Conservation (phyloP, 2,113 vertebrate species). For the Passer domesticus region DNA sequence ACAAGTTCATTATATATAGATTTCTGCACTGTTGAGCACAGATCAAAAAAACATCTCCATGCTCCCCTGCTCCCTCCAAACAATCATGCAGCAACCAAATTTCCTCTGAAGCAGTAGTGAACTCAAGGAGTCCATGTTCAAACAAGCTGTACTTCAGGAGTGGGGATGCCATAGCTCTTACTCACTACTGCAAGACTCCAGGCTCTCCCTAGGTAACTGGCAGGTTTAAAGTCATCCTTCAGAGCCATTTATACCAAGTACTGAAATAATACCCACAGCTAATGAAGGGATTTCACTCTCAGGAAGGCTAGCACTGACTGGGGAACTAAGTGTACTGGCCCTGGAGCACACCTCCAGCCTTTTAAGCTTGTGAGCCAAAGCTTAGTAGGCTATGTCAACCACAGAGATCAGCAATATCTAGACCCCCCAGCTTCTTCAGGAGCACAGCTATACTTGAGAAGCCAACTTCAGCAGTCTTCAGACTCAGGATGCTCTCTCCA, state of each 20-base stretch:
- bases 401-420: not conserved
- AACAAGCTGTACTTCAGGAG: not conserved
- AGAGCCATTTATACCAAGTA: not conserved
- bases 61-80: not conserved
- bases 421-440: not conserved
- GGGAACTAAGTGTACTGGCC: not conserved
- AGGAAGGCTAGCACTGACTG: not conserved
- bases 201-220: not conserved
- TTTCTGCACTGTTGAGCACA: not conserved
- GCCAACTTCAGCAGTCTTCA: not conserved
- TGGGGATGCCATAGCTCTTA: not conserved
- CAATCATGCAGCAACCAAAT: not conserved
- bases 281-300: not conserved
- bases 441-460: not conserved
- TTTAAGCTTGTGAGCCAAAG: not conserved
- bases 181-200: not conserved
- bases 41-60: not conserved
- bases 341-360: not conserved
- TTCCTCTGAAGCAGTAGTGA: not conserved
- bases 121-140: not conserved
- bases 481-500: not conserved
- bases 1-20: not conserved
- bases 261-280: not conserved
- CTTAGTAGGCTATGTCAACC: not conserved
- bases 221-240: not conserved